Conservation (phyloP, 2,888 invertebrate genomes). For the Gastrophysa polygoni region DNA sequence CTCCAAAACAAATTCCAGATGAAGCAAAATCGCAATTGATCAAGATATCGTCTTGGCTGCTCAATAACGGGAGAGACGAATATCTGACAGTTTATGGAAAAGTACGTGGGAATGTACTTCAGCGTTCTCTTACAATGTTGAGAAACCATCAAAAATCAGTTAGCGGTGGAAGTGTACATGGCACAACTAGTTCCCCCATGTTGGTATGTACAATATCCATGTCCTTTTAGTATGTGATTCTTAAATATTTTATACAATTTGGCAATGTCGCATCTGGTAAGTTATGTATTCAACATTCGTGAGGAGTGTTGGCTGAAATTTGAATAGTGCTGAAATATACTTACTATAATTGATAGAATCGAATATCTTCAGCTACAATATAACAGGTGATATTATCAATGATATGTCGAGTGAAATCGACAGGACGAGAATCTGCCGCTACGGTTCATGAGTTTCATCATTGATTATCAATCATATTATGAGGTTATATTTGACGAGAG, state of each 20-base stretch:
- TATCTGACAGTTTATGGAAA: slow-evolving; percentile 77
- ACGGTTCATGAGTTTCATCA: too few relatives aligned
- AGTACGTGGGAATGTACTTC: slow-evolving; percentile 77
- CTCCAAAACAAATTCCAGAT: slow-evolving; percentile 73
- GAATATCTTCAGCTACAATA: too few relatives aligned
- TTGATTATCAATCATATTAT: too few relatives aligned
- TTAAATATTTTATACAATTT: too few relatives aligned
- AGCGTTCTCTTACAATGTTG: slow-evolving; percentile 75
- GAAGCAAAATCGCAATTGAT: slow-evolving; percentile 73
- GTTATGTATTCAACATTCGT: too few relatives aligned
- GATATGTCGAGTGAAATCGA: too few relatives aligned
- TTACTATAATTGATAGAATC: not conserved
- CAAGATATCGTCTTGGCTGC: slow-evolving; percentile 85
- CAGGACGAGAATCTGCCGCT: too few relatives aligned
- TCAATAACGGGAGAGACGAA: slow-evolving; percentile 74
- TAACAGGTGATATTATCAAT: too few relatives aligned
- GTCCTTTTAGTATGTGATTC: too few relatives aligned
- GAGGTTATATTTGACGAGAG: too few relatives aligned
- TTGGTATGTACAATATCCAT: slow-evolving; percentile 64
- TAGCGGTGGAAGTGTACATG: slow-evolving; percentile 76
- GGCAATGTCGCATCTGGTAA: too few relatives aligned
- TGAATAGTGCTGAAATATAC: slow-evolving; percentile 5
- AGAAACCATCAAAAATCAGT: slow-evolving; percentile 81
- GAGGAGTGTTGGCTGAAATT: too few relatives aligned
- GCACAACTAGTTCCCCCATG: slow-evolving; percentile 63